Conservation (phyloP, 2,797 vertebrate species). For the Peromyscus nudipes region DNA sequence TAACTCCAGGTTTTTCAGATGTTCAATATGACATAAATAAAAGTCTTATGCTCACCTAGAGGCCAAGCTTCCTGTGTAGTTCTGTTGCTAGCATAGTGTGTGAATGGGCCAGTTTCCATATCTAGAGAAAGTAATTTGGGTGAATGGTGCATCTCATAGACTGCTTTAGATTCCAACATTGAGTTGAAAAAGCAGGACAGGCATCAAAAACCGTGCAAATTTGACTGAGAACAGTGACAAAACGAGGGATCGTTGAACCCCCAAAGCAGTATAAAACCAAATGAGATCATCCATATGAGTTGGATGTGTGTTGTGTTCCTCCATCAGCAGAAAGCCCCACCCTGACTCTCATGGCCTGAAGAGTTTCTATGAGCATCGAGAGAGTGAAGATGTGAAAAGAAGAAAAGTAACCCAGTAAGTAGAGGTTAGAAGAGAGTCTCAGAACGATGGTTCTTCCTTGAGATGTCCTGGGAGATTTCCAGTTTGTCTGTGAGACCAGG, state of each 20-base stretch:
- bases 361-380: neutral
- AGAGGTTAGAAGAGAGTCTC: neutral
- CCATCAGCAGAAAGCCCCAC: neutral
- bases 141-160: neutral
- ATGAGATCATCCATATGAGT: neutral
- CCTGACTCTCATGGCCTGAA: neutral
- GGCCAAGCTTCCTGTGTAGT: neutral
- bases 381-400: neutral
- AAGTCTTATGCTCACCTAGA: neutral
- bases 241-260: neutral
- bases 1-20: neutral
- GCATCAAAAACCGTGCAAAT: neutral
- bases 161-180: neutral
- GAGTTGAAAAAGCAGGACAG: neutral
- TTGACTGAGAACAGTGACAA: neutral
- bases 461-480: neutral
- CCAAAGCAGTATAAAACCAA: slow-evolving; percentile 2
- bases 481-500: neutral
- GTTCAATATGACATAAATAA: neutral
- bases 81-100: neutral
- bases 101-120: too few relatives aligned
- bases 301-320: neutral
- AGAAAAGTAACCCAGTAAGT: neutral
- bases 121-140: neutral
- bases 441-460: neutral